Evolutionary conservation across 2,888 invertebrate genomes (phyloP).

Genomic region (Scotopteryx bipunctaria): DNA sequence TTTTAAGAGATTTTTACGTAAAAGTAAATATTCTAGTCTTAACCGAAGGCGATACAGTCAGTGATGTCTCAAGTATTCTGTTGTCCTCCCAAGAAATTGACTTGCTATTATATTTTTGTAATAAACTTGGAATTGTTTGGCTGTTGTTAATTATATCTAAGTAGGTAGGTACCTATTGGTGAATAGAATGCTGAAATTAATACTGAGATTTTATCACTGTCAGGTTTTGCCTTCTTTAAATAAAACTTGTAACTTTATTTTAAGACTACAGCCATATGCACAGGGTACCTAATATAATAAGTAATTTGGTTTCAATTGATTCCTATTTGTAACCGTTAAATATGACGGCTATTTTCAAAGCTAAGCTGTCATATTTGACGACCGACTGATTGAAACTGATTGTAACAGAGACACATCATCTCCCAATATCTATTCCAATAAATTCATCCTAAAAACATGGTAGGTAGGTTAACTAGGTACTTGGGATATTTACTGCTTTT

Average conservation of each 20-base stretch:
- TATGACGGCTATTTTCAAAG: no score
- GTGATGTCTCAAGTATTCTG: constrained; percentile 11
- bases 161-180: background rate
- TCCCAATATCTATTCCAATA: no score
- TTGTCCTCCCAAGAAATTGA: constrained; percentile 7
- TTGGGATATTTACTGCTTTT: no score
- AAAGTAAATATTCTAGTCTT: constrained; percentile 51
- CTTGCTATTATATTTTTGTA: constrained; percentile 16
- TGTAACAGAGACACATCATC: no score
- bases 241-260: background rate
- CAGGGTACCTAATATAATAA: no score
- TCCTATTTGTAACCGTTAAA: no score
- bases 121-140: background rate
- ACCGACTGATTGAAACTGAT: no score
- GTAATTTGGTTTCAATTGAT: no score
- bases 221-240: background rate
- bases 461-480: no score
- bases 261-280: background rate
- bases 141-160: background rate
- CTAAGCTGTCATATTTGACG: no score
- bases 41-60: constrained; percentile 34
- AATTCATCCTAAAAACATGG: no score
- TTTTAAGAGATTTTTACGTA: constrained; percentile 43
- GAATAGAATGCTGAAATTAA: background rate
- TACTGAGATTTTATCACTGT: constrained; percentile 4